Percentiles rank a stretch among this genome's conserved stretches.
Evolutionary conservation across 2,113 vertebrate genomes (phyloP).

Genomic region (Globicephala melas): DNA sequence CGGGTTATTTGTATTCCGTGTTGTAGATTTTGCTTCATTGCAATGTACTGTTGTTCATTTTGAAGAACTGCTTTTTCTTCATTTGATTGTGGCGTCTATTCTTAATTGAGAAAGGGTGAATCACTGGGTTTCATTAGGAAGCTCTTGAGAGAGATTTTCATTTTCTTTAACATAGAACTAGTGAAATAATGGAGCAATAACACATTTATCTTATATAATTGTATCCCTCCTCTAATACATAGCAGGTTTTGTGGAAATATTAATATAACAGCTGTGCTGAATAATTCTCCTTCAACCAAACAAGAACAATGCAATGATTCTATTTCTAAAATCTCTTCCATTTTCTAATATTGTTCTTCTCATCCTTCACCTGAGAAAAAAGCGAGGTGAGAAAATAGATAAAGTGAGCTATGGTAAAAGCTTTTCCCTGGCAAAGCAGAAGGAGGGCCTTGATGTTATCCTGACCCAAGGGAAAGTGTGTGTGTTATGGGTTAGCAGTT

Average conservation of each 20-base stretch:
- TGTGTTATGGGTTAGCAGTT: not conserved
- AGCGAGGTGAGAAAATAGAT: not conserved
- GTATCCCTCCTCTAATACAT: conserved; percentile 21
- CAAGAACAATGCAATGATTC: not conserved
- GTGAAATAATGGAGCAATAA: conserved; percentile 39
- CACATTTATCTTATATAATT: conserved; percentile 63
- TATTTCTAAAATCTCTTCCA: not conserved
- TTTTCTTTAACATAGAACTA: conserved; percentile 58
- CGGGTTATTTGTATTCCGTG: not conserved
- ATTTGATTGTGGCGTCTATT: conserved; percentile 24
- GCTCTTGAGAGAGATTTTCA: conserved; percentile 37
- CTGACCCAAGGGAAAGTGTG: not conserved
- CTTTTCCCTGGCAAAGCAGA: not conserved
- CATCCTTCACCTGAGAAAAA: not conserved
- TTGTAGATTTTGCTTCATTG: not conserved
- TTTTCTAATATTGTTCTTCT: conserved; percentile 32
- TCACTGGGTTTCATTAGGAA: conserved; percentile 34
- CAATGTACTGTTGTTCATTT: not conserved
- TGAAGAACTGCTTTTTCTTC: not conserved
- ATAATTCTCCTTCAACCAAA: conserved; percentile 43
- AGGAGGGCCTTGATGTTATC: not conserved
- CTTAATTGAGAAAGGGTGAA: conserved; percentile 42
- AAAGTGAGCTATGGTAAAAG: not conserved
- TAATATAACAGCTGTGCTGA: conserved; percentile 34
- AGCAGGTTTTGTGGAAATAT: conserved; percentile 47